These are phyloP conservation scores for Linurgus olivaceus DNA, from an alignment of 2,797 vertebrate genomes.

Conservation along the genomic window DNA sequence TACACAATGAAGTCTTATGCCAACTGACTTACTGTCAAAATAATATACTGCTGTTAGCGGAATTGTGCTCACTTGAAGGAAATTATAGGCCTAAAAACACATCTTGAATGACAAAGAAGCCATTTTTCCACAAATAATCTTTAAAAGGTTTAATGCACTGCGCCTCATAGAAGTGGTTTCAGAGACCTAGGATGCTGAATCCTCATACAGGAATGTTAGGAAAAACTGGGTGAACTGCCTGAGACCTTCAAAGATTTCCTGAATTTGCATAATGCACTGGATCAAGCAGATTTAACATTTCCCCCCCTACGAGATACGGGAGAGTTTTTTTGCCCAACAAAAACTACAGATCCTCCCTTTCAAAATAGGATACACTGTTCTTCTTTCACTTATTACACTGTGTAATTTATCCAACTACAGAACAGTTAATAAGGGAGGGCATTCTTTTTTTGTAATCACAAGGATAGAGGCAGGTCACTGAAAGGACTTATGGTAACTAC, in stretches of 20 bases:
- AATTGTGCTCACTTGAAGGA: conserved; percentile 58
- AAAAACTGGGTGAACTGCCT: not conserved
- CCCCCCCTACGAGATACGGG: fast-evolving
- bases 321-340: not conserved
- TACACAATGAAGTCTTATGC: conserved; percentile 61
- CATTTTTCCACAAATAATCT: conserved; percentile 52
- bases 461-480: not conserved
- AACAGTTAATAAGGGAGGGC: not conserved
- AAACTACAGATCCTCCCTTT: not conserved
- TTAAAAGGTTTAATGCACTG: conserved; percentile 20
- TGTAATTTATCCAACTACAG: not conserved
- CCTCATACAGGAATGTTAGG: not conserved
- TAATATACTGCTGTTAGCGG: conserved; percentile 41
- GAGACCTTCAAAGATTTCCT: not conserved
- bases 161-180: not conserved
- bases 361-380: not conserved
- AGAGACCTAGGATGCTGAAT: not conserved
- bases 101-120: conserved; percentile 58
- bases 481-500: not conserved
- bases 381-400: not conserved
- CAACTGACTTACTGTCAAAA: conserved; percentile 66
- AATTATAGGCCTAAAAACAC: conserved; percentile 63
- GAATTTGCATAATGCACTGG: conserved; percentile 2
- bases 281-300: not conserved
- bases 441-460: not conserved